phyloP scores from a whole-genome alignment of 2,888 invertebrate species.

The Ptychoptera albimana region DNA sequence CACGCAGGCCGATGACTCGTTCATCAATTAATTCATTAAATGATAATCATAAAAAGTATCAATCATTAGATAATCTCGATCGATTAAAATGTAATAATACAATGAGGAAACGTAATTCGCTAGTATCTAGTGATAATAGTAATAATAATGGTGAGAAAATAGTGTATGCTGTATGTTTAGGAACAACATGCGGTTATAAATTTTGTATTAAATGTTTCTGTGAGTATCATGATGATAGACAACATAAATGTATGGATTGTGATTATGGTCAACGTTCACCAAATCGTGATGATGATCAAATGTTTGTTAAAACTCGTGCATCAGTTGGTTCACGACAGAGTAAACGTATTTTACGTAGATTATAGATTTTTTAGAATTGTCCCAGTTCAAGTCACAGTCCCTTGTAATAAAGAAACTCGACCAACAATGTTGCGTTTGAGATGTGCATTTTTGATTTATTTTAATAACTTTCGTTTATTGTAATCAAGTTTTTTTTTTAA shows the following conservation, averaged over 20 bases:
- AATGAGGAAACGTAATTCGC: too few relatives aligned
- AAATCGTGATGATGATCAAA: not conserved
- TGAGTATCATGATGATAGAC: not conserved
- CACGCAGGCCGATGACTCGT: too few relatives aligned
- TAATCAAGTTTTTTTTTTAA: too few relatives aligned
- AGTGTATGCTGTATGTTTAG: not conserved
- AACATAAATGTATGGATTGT: not conserved
- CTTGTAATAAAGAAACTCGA: too few relatives aligned
- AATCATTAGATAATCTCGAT: too few relatives aligned
- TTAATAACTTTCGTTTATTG: too few relatives aligned
- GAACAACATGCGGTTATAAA: not conserved
- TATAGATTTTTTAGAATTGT: not conserved
- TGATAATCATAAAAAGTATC: too few relatives aligned
- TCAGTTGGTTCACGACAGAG: not conserved
- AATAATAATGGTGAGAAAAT: not conserved
- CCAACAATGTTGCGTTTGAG: too few relatives aligned
- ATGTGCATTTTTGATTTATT: too few relatives aligned
- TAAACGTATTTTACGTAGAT: not conserved
- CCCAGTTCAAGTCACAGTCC: too few relatives aligned
- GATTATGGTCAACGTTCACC: not conserved
- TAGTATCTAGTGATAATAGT: not conserved
- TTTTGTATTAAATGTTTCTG: not conserved
- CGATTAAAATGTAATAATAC: too few relatives aligned
- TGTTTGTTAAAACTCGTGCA: not conserved
- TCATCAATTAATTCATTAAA: too few relatives aligned